Base-by-base conservation (phyloP, 2,888 invertebrate species). In the Lasius platythorax region DNA sequence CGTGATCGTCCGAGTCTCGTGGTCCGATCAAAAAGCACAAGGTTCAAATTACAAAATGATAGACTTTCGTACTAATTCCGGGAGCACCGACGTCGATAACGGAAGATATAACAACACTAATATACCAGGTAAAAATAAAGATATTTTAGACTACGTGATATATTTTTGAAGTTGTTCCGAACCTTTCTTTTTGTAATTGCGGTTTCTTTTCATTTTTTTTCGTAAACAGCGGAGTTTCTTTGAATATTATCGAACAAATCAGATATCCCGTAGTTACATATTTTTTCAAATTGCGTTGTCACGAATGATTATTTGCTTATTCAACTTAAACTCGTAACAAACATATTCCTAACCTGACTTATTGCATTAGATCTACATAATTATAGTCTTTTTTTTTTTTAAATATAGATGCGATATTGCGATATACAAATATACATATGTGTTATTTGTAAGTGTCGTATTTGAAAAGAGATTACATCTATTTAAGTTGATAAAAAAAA, bases 21-120 rank as follows among this genome's bases (percentile, higher is more conserved):
- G 72, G 37, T 61, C 30, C 43, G 33, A 43, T 43, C 3, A 3
- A n/a, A 3, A 43, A 37, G 8, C 66, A 40, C 23, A 61, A 11
- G 0, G 23, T 23, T 72, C 9, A 63, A 73, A 81, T 9, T 0
- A 50, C 18, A 46, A 72, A 5, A 81, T 81, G 79, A 73, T 81
- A 63, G 61, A 81, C 9, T 63, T 81, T 63, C 68, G 72, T 3
- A 58, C 4, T 18, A 72, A 79, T 72, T 4, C 73, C 5, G 53
- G 73, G 3, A 72, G 15, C 1, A 3, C 4, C 9, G 73, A 79
- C 12, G 30, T 0, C 46, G 79, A 81, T 23, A 81, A 63, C 50
- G 79, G 73, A 30, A 33, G 1, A 9, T 81, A 81, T 46, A 73
- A 12, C 23, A 81, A 81, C 23, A 81, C 73, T 12, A 81, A 81